A percentile compares a stretch with the other conserved stretches of the same genome.
Evolutionary conservation across 35 echinoderm and acorn worm genomes (phyloP).

Genomic region (Ophioderma brevispina): DNA sequence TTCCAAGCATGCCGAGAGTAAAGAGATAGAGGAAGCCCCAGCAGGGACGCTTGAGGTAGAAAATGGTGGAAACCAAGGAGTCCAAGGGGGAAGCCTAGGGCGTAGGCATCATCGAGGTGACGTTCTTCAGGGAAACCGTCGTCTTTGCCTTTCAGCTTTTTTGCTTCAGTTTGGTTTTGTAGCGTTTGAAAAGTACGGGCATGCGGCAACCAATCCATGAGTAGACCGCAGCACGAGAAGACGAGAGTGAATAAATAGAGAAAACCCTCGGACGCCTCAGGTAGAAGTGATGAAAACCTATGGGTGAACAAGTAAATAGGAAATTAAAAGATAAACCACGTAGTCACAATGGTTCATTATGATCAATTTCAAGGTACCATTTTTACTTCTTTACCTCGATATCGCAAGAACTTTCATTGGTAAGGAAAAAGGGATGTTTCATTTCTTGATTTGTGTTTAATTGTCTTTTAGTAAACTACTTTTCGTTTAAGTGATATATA

Average conservation of each 20-base stretch:
- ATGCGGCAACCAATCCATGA: slow-evolving; percentile 70
- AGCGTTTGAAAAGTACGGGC: slow-evolving; percentile 31
- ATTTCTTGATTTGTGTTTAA: no score
- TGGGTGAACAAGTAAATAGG: background rate
- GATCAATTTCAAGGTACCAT: no score
- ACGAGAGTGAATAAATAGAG: slow-evolving; percentile 41
- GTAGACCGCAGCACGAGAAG: slow-evolving; percentile 26
- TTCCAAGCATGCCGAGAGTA: slow-evolving; percentile 55
- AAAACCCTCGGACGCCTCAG: slow-evolving; percentile 31
- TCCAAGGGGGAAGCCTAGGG: slow-evolving; percentile 49
- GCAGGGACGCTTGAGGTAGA: slow-evolving; percentile 41
- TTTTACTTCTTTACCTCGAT: no score
- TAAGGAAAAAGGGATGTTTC: no score
- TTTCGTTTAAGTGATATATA: background rate
- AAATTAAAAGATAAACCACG: background rate
- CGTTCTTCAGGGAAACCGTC: background rate
- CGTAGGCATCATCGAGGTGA: slow-evolving; percentile 43
- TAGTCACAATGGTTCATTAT: background rate
- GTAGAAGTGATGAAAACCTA: slow-evolving; percentile 64
- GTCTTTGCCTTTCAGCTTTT: background rate
- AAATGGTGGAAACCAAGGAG: slow-evolving; percentile 73
- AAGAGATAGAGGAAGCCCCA: slow-evolving; percentile 47
- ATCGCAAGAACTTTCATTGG: no score
- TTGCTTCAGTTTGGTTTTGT: background rate
- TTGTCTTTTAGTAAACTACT: no score